Evolutionary conservation across 2,888 invertebrate genomes (phyloP), one percentile per base, ranked within the genome.

Genomic region (Ligdia adustata): DNA sequence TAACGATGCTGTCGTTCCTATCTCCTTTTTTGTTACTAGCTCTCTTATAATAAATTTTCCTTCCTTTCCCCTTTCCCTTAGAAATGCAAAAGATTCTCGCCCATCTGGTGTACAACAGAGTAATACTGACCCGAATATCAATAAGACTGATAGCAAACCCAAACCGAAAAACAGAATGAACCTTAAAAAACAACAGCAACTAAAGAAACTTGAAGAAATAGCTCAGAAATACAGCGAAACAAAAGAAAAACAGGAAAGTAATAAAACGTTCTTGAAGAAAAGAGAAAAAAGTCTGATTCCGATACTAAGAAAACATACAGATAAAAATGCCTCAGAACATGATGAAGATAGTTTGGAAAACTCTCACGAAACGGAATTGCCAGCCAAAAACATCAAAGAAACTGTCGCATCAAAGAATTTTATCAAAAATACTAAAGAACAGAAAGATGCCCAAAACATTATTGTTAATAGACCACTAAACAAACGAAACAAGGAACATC

Each of bases 41-140:
- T 34, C 46, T 34, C 48, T 52, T 39, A 47, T 40, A 64, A 56
- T 63, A 48, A 65, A 67, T 72, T 64, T 59, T 60, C 84, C 87
- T 84, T 87, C 88, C 88, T 89, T 87, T 87, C 85, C 88, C 72
- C 76, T 82, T 69, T 69, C 33, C 72, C 70, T 33, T 88, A 90
- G 90, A 82, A 70, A 69, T 55, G 51, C 60, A 55, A 76, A 80
- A 77, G 78, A 79, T 53, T 58, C 75, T 60, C 62, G 65, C 45
- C 62, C 67, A 52, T 55, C 75, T 55, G 57, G 69, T 47, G 54
- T 72, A 60, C 77, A 80, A 72, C 70, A 75, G 73, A 79, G 69
- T 65, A 70, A 62, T 52, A 75, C 74, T 52, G 78, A 81, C 52
- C 71, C 78, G 38, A 76, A 75, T 52, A 64, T 77, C 18, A 71